Evolutionary conservation across 2,888 invertebrate species (phyloP), one percentile per base, ranked within the genome.

Genomic region (Caenorhabditis panamensis): DNA sequence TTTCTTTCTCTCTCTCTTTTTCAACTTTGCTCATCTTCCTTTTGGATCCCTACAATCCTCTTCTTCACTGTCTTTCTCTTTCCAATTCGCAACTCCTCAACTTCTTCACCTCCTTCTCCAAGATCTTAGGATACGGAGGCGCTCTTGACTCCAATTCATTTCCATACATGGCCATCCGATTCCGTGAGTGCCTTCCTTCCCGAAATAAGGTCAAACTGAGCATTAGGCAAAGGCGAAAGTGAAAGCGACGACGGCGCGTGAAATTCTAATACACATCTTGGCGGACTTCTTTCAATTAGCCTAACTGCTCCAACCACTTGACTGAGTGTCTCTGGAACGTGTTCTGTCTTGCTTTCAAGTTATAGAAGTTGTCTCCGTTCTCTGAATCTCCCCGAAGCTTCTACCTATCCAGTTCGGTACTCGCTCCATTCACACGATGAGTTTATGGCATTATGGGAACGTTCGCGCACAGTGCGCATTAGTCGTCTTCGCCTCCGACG

Each of bases 391-490:
- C n/a, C 26, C 31, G 24, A 36, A 47, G 54, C 56, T 11, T 56
- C 16, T 54, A 28, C n/a, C 54, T 31, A 71, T 62, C 62, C 31
- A 41, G 53, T 62, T 31, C n/a, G 31, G 61, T 62, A 71, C 44
- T 54, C 54, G 44, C 62, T 41, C 49, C 22, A n/a, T 37, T 36
- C 47, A 24, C 20, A 22, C 54, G 53, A 61, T 64, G 72, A 72
- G 72, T 73, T 73, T 59, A 73, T 49, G 58, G 64, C 44, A 56
- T 56, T 72, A 72, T 66, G 64, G 51, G 73, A 73, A 41, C 73
- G 64, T 64, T 59, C 59, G 49, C 66, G 51, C 73, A 72, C 64
- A 64, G 63, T 72, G 72, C 72, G 72, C 72, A 72, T 76, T 68
- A 63, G 76, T 76, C 68, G 67, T 62, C 75, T 76, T 62, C 56